phyloP scores from a whole-genome alignment of 2,888 invertebrate genomes.

The Ormyrus nitidulus region DNA sequence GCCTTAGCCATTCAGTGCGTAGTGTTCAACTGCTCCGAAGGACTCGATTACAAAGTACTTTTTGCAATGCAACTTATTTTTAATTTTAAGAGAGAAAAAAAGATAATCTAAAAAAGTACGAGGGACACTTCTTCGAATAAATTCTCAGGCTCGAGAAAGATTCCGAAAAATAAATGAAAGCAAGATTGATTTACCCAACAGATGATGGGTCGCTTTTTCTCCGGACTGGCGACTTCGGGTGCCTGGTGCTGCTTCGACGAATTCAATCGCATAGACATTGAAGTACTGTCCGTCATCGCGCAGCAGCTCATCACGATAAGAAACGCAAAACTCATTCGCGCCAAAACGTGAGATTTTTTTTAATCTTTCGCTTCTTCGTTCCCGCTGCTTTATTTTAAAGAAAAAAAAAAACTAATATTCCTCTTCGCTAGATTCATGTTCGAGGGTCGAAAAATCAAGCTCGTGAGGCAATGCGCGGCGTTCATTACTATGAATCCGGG shows the following conservation, averaged over 20 bases:
- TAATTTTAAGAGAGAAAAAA: constrained; percentile 5
- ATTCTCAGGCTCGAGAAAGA: background rate
- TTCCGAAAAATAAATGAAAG: background rate
- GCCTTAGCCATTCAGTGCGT: constrained; percentile 92
- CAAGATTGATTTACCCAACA: constrained; percentile 68
- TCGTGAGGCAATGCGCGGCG: constrained; percentile 87
- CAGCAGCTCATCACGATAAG: constrained; percentile 92
- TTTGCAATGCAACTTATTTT: background rate
- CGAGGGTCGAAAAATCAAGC: constrained; percentile 91
- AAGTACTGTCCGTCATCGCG: constrained; percentile 92
- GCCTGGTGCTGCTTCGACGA: constrained; percentile 96
- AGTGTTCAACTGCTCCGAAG: constrained; percentile 94
- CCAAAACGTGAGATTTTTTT: constrained; percentile 74
- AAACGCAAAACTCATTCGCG: constrained; percentile 87
- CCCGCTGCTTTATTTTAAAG: constrained; percentile 55
- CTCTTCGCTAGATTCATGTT: constrained; percentile 84
- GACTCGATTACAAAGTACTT: constrained; percentile 78
- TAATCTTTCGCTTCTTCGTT: background rate
- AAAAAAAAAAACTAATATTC: background rate
- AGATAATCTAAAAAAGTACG: background rate
- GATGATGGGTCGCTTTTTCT: constrained; percentile 95
- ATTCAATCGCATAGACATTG: constrained; percentile 93
- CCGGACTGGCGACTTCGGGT: constrained; percentile 91
- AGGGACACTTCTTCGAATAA: background rate
- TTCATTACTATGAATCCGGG: constrained; percentile 96